A percentile compares a stretch with the other conserved stretches of the same genome.
Conservation (phyloP, 2,888 invertebrate genomes). For the Rotaria socialis region DNA sequence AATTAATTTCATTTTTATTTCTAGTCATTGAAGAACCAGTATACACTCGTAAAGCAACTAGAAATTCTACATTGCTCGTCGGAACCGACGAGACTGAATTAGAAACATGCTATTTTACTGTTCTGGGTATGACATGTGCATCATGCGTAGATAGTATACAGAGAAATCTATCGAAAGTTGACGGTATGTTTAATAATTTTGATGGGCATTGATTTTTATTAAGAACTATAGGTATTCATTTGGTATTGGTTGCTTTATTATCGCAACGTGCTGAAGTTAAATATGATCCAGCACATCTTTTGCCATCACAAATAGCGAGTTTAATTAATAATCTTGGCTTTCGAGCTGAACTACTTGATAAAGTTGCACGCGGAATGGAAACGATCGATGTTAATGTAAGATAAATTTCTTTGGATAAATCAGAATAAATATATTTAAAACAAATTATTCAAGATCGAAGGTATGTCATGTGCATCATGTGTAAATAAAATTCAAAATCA, state of each 20-base stretch:
- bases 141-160: slow-evolving; percentile 61
- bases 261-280: slow-evolving; percentile 91
- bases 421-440: background rate
- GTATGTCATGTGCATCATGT: slow-evolving; percentile 63
- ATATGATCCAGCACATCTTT: slow-evolving; percentile 73
- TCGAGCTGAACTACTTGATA: slow-evolving; percentile 71
- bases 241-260: slow-evolving; percentile 80
- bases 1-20: background rate
- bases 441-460: slow-evolving; percentile 51
- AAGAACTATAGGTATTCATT: slow-evolving; percentile 68
- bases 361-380: slow-evolving; percentile 21
- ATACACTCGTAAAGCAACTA: too few species aligned
- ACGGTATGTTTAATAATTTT: slow-evolving; percentile 53
- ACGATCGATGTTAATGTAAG: background rate
- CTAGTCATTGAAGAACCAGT: too few species aligned
- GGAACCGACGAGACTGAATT: background rate
- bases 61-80: background rate
- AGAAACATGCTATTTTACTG: slow-evolving; percentile 24
- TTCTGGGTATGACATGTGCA: slow-evolving; percentile 62
- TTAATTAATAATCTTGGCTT: slow-evolving; percentile 83
- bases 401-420: background rate
- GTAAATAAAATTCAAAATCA: slow-evolving; percentile 60
- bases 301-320: slow-evolving; percentile 75
- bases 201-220: too few species aligned
- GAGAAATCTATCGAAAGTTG: slow-evolving; percentile 47